Evolutionary conservation across 1,140 invertebrate species (phyloP), one percentile per base, ranked within the genome.

Genomic region (Camponotus vicinus): DNA sequence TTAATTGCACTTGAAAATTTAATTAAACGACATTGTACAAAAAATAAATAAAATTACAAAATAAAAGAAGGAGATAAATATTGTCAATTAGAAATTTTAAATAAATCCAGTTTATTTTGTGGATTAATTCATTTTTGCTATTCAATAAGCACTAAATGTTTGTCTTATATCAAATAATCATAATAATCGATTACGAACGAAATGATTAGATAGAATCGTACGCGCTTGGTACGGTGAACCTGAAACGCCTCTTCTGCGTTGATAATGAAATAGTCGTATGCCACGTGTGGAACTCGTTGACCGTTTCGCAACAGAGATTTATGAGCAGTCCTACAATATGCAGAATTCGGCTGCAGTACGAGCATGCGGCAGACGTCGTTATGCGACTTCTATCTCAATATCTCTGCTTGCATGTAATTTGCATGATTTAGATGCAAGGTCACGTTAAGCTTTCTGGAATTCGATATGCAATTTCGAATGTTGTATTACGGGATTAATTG

Each of bases 331-430:
- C 34, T 73, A 80, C 49, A 70, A 59, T 79, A 70, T 64, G 75
- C 67, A 84, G 69, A 89, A 87, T 89, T 87, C 67, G 63, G 85
- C 75, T 89, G 73, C 71, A 70, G 18, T 21, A 34, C 55, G 27
- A 45, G 57, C 67, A 69, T 83, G 88, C 67, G 61, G 49, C 27
- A 55, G 37, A 71, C 69, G 21, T 57, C 76, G 86, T 70, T 85
- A 90, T 83, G 86, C 86, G 61, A 88, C 66, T 90, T 90, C 89
- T 88, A 61, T 86, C 71, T 79, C 79, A 71, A 78, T 87, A 85
- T 87, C 73, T 78, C 11, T 63, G 84, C 66, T 73, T 69, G 37
- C 18, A 55, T 42, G 40, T 83, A 79, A 89, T 89, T 89, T 84
- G 59, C 55, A 61, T 40, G 88, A 80, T 87, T 89, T 82, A 57